Evolutionary conservation across 2,113 vertebrate species (phyloP).

Genomic region (Takifugu flavidus): DNA sequence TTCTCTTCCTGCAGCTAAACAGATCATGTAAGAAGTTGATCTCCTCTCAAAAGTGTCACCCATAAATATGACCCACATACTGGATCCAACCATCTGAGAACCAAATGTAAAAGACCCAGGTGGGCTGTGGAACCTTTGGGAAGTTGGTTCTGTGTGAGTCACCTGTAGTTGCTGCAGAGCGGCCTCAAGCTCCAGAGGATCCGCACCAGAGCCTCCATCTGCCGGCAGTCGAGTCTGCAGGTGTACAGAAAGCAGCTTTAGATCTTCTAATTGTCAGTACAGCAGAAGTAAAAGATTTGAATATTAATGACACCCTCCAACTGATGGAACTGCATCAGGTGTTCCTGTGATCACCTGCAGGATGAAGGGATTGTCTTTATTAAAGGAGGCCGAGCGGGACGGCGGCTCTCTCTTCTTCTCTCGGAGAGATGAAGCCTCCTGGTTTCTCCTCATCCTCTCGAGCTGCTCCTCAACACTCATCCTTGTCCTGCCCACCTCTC

Average conservation of each 20-base stretch:
- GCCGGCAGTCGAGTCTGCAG: constrained; percentile 63
- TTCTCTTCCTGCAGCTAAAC: neutral
- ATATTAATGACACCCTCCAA: no score
- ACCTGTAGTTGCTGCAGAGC: constrained; percentile 53
- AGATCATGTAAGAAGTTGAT: no score
- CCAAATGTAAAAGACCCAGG: no score
- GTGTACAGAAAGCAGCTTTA: neutral
- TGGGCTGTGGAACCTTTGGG: no score
- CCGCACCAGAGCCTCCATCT: constrained; percentile 61
- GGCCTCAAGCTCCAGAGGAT: constrained; percentile 70
- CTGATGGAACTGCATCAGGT: no score
- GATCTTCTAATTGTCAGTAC: no score
- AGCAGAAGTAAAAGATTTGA: no score
- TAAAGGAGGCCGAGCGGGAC: constrained; percentile 74
- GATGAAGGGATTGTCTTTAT: constrained; percentile 75
- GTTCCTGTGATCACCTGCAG: constrained; percentile 73
- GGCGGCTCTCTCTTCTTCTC: constrained; percentile 83
- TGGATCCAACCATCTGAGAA: no score
- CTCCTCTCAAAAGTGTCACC: no score
- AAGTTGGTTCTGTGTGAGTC: constrained; percentile 24
- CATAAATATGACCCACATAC: no score
- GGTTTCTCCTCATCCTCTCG: constrained; percentile 90
- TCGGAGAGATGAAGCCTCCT: constrained; percentile 83
- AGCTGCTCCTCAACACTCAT: constrained; percentile 97
- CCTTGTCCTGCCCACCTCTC: constrained; percentile 79